Percentiles rank a stretch among this genome's conserved stretches.
Conservation (phyloP, 2,797 vertebrate species). For the Anguilla anguilla region DNA sequence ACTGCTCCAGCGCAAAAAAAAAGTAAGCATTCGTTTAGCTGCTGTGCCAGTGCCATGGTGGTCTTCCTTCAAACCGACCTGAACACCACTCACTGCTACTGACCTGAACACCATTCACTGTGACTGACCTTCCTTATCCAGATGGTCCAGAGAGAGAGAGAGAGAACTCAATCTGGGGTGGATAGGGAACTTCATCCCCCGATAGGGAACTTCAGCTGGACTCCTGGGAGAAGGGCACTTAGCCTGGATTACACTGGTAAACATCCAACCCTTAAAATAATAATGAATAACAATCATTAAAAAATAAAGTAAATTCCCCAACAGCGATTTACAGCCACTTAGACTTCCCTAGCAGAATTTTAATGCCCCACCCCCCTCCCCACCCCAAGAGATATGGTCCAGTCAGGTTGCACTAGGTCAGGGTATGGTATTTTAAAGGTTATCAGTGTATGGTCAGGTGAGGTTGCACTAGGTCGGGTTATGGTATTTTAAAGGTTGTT, state of each 20-base stretch:
- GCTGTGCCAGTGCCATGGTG: neutral
- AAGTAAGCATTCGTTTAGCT: neutral
- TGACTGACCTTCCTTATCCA: too few relatives aligned
- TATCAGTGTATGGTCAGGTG: too few relatives aligned
- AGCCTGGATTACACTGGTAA: neutral
- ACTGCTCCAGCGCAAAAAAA: neutral
- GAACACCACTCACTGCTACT: too few relatives aligned
- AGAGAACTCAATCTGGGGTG: neutral
- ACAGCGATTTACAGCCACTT: neutral
- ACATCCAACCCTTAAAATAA: neutral
- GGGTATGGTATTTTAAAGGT: too few relatives aligned
- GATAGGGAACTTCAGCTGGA: neutral
- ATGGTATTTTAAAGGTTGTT: too few relatives aligned
- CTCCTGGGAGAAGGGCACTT: neutral
- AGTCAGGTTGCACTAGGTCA: too few relatives aligned
- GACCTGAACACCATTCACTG: neutral
- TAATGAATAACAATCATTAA: neutral
- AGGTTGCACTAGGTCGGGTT: too few relatives aligned
- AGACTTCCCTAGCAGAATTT: neutral
- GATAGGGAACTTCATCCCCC: too few relatives aligned
- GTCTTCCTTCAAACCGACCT: neutral
- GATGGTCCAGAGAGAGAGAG: too few relatives aligned
- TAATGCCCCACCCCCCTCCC: too few relatives aligned
- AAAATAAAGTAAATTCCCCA: neutral
- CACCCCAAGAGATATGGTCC: too few relatives aligned